Base-by-base conservation (phyloP, 2,113 vertebrate genomes). In the Camelus dromedarius region DNA sequence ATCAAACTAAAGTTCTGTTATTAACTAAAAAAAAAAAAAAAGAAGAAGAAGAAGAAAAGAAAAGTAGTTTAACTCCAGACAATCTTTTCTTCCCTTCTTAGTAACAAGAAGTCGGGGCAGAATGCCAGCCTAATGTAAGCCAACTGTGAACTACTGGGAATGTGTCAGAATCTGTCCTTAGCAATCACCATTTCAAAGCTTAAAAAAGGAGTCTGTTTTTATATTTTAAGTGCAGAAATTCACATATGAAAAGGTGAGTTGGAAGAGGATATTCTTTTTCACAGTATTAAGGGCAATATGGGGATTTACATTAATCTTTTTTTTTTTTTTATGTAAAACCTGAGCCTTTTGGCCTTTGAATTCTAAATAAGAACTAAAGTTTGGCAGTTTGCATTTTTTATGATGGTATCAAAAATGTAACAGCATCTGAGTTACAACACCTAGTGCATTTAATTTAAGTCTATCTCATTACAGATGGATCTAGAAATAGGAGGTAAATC, bases 361-460 rank as follows among this genome's bases (percentile, higher is more conserved):
- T 70, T 79, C 13, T 13, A 91, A 94, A 89, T 56, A 69, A 56
- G 66, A 77, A 70, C 11, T 76, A 60, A 76, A 35, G 6, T 83
- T 88, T 66, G 38, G 15, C 19, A 92, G 38, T 88, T 91, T 80
- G 4, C 20, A 83, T 88, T 86, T 76, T 69, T 77, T 75, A 79
- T 72, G 46, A 83, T 72, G 54, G 75, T 15, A 62, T 66, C 76
- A 93, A 95, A 76, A 60, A 89, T 89, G 48, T 88, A 60, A 89
- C 35, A 67, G 18, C 3, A 42, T 94, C 22, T 96, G 19, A 93
- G 14, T 67, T 94, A 73, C 50, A 91, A 79, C 56, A 73, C 22
- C 18, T 77, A 77, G 13, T 77, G 62, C 38, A 67, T 91, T 93
- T 84, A 88, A 79, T 89, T 92, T 95, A 32, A 69, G 24, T 80